These are phyloP conservation scores for Eupithecia centaureata DNA, from an alignment of 2,888 invertebrate species.

Conservation along the genomic window DNA sequence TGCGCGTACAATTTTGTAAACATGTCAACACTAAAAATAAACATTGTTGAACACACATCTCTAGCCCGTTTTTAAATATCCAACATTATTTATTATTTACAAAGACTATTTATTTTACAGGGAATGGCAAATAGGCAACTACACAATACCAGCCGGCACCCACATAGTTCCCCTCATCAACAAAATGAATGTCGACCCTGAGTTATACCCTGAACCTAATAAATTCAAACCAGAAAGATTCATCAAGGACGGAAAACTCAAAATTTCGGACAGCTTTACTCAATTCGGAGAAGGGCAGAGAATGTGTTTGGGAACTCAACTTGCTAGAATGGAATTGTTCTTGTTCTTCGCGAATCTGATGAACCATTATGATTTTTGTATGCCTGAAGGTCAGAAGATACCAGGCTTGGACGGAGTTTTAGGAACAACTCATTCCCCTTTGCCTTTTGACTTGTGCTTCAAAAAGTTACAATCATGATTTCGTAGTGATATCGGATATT, in stretches of 20 bases:
- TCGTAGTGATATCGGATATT: neutral
- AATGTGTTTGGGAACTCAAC: slow-evolving; percentile 91
- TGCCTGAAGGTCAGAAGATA: slow-evolving; percentile 86
- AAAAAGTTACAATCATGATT: slow-evolving; percentile 15
- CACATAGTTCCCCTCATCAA: slow-evolving; percentile 92
- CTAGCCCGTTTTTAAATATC: neutral
- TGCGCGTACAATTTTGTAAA: too few species aligned
- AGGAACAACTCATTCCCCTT: slow-evolving; percentile 90
- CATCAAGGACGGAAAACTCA: slow-evolving; percentile 87
- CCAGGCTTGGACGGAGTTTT: slow-evolving; percentile 89
- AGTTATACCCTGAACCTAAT: slow-evolving; percentile 90
- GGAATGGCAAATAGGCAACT: slow-evolving; percentile 88
- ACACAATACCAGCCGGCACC: slow-evolving; percentile 88
- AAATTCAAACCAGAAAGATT: slow-evolving; percentile 90
- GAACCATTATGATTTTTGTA: slow-evolving; percentile 87
- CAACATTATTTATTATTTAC: neutral
- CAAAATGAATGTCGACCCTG: slow-evolving; percentile 93
- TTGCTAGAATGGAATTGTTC: slow-evolving; percentile 93
- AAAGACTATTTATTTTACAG: slow-evolving; percentile 73
- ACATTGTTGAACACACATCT: too few species aligned
- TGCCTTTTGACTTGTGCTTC: slow-evolving; percentile 57
- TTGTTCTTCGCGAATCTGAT: slow-evolving; percentile 91
- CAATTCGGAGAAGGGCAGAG: slow-evolving; percentile 94
- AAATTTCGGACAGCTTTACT: slow-evolving; percentile 90
- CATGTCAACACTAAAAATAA: too few species aligned